Evolutionary conservation across 37 sponge, comb jelly and placozoan genomes (phyloP), one percentile per base, ranked within the genome.

Genomic region (Geodia barretti): DNA sequence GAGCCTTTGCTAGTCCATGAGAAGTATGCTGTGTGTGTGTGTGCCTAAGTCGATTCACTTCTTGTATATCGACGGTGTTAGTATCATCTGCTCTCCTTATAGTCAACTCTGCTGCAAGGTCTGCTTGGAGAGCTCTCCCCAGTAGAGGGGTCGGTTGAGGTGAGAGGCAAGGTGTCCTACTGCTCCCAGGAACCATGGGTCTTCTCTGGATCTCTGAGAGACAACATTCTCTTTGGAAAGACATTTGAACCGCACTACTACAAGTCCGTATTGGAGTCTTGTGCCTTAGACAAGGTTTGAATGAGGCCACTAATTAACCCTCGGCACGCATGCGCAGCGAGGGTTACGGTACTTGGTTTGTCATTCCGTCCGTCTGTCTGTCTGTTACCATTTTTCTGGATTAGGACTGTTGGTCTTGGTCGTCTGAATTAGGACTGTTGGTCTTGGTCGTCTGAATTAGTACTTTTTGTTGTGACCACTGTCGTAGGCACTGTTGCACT

Each of bases 181-280:
- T 72, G 90, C 29, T 79, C 86, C 20, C 93, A 92, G 58, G 69
- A 84, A 37, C 82, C 90, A 34, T 92, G 93, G 93, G 82, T 92
- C 19, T 92, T 88, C 72, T 84, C 86, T 67, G 90, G 86, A 29
- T 88, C 93, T 42, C 32, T 92, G 41, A 76, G 82, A 63, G 90
- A 92, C 19, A 92, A 92, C 62, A 84, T 92, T 58, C 78, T 92
- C 32, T 88, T 92, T 84, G 93, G 93, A 2, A 40, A 24, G 17
- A 70, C 66, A 3, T 77, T 37, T 64, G 36, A 76, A 17, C 7
- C 29, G 60, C 62, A 88, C 9, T 60, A 86, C 47, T 92, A 88
- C 36, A 24, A 81, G n/a, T 41, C 34, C 20, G 89, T 88, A 29
- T 24, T 92, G 31, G 75, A 82, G 33, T 73, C 79, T 31, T 93